phyloP scores from a whole-genome alignment of 2,113 vertebrate species.

The Sapajus apella region DNA sequence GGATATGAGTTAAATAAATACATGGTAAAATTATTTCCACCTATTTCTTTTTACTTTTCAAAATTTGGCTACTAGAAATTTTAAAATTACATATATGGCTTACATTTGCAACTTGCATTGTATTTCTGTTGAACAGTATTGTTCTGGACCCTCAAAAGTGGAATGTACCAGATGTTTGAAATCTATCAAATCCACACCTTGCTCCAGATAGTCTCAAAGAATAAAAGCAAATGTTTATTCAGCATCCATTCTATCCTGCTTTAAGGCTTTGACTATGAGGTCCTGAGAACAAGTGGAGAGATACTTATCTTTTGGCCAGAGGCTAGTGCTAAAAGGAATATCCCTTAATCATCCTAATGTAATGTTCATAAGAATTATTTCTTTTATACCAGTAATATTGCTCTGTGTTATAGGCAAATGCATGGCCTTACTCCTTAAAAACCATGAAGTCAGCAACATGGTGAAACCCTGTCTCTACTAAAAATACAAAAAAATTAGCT shows the following conservation, averaged over 20 bases:
- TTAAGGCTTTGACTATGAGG: neutral
- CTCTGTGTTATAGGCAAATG: neutral
- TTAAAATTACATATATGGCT: neutral
- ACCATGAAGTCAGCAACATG: neutral
- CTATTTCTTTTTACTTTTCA: slow-evolving; percentile 11
- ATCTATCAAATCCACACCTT: neutral
- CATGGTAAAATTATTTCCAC: slow-evolving; percentile 30
- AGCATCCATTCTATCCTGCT: neutral
- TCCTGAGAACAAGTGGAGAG: neutral
- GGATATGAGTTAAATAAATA: neutral
- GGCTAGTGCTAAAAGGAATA: neutral
- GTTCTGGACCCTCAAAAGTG: neutral
- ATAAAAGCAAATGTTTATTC: neutral
- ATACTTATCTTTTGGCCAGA: neutral
- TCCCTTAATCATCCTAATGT: neutral
- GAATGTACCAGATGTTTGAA: slow-evolving; percentile 15
- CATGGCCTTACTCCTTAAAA: neutral
- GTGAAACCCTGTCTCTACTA: too few relatives aligned
- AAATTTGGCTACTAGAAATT: neutral
- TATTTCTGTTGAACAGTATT: neutral
- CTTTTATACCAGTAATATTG: neutral
- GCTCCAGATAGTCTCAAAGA: neutral
- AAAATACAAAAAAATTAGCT: too few relatives aligned
- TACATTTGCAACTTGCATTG: neutral
- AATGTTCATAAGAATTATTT: neutral